Percentiles rank a stretch among this genome's conserved stretches.
phyloP scores from a whole-genome alignment of 1,140 invertebrate species.

The Brachionus angularis region DNA sequence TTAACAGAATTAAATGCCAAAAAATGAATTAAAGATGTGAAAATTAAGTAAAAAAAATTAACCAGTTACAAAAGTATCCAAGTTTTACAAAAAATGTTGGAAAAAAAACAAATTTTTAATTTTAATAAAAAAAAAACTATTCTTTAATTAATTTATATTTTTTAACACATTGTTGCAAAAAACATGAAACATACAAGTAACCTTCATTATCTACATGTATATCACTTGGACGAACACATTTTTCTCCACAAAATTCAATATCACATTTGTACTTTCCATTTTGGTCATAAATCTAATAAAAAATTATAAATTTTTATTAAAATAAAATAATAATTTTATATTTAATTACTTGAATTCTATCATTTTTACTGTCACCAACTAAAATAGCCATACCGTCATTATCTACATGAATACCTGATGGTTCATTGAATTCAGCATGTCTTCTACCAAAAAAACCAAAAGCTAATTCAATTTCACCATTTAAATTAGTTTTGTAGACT shows the following conservation, averaged over 20 bases:
- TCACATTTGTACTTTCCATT: slow-evolving; percentile 38
- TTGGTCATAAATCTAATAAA: slow-evolving; percentile 21
- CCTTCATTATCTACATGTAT: slow-evolving; percentile 30
- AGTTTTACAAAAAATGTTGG: not conserved
- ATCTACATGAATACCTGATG: slow-evolving; percentile 33
- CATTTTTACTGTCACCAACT: slow-evolving; percentile 38
- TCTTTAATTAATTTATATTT: slow-evolving; percentile 25
- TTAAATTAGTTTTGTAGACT: slow-evolving; percentile 12
- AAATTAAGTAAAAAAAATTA: too few relatives aligned
- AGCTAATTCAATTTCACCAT: slow-evolving; percentile 21
- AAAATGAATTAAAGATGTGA: too few relatives aligned
- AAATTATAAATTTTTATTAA: not conserved
- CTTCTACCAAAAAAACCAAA: slow-evolving; percentile 22
- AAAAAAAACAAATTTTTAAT: not conserved
- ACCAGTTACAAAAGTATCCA: too few relatives aligned
- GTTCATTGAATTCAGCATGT: slow-evolving; percentile 11
- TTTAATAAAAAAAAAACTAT: not conserved
- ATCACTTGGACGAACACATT: slow-evolving; percentile 35
- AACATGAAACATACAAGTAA: slow-evolving; percentile 32
- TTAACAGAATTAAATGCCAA: too few relatives aligned
- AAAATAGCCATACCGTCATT: slow-evolving; percentile 20
- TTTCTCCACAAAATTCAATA: slow-evolving; percentile 7
- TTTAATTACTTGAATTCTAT: slow-evolving; percentile 25
- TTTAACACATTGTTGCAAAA: slow-evolving; percentile 35
- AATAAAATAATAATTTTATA: not conserved